Conservation (phyloP, 2,888 invertebrate genomes). For the Sthenelais limicola region DNA sequence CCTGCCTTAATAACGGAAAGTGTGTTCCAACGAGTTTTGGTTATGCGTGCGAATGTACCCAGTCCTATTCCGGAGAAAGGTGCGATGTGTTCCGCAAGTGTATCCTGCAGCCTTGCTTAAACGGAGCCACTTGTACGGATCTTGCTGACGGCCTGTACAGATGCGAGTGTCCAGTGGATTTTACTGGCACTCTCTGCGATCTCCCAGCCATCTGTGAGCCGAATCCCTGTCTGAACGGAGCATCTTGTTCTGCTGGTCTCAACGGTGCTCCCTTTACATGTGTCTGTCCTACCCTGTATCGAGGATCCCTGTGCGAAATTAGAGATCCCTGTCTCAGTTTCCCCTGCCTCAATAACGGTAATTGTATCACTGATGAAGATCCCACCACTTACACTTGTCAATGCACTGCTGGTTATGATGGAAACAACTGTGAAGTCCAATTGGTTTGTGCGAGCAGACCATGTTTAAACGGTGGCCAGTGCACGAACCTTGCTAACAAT, state of each 20-base stretch:
- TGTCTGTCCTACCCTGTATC: constrained; percentile 6
- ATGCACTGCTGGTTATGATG: constrained; percentile 41
- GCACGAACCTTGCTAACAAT: neutral
- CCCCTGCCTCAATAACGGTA: constrained; percentile 50
- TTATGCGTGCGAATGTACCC: constrained; percentile 38
- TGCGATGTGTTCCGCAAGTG: constrained; percentile 52
- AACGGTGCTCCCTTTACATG: constrained; percentile 30
- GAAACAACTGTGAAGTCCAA: constrained; percentile 46
- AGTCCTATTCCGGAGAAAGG: constrained; percentile 47
- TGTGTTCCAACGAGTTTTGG: constrained; percentile 49
- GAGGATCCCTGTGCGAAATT: constrained; percentile 28
- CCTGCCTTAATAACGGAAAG: constrained; percentile 55
- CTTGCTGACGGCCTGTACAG: constrained; percentile 4
- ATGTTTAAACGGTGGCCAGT: constrained; percentile 37
- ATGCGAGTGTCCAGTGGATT: constrained; percentile 47
- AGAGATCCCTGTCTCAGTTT: constrained; percentile 40
- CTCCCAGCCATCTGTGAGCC: constrained; percentile 53
- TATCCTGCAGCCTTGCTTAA: constrained; percentile 53
- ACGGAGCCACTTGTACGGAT: constrained; percentile 53
- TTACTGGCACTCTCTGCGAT: constrained; percentile 59
- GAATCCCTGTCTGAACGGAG: constrained; percentile 57
- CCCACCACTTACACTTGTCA: constrained; percentile 44
- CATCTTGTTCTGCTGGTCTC: constrained; percentile 50
- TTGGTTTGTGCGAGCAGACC: constrained; percentile 46
- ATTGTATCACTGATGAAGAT: constrained; percentile 45